A percentile compares a stretch with the other conserved stretches of the same genome.
phyloP scores from a whole-genome alignment of 2,797 vertebrate species.

The Poliocrania exsul region DNA sequence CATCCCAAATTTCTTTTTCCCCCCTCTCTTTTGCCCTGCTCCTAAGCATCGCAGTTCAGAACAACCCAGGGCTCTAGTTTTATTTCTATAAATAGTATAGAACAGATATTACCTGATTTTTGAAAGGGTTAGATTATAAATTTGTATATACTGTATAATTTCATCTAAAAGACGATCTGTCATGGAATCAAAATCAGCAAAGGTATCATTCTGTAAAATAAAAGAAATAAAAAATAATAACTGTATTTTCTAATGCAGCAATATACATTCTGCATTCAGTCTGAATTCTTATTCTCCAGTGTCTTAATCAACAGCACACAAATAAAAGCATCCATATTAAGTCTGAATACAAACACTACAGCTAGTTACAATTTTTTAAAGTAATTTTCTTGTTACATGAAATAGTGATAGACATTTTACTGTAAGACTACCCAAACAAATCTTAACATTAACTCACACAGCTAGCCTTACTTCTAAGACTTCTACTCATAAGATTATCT shows the following conservation, averaged over 20 bases:
- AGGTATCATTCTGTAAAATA: constrained; percentile 93
- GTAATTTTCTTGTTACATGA: neutral
- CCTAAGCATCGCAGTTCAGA: constrained; percentile 16
- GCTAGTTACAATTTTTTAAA: neutral
- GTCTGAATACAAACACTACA: constrained; percentile 3
- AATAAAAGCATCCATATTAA: constrained; percentile 14
- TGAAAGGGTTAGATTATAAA: constrained; percentile 95
- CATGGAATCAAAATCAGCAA: constrained; percentile 99
- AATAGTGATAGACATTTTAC: neutral
- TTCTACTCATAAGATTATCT: neutral
- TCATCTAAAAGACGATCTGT: constrained; percentile 97
- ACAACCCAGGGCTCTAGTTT: constrained; percentile 24
- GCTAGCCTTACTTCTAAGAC: neutral
- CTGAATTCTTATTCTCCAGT: constrained; percentile 7
- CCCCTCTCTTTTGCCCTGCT: neutral
- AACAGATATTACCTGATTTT: constrained; percentile 92
- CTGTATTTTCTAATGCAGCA: constrained; percentile 42
- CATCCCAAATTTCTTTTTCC: neutral
- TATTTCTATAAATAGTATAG: constrained; percentile 25
- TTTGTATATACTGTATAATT: constrained; percentile 98
- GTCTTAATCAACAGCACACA: constrained; percentile 2
- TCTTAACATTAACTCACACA: neutral
- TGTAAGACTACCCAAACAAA: neutral
- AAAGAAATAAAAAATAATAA: constrained; percentile 62
- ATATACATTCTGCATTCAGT: constrained; percentile 31